Evolutionary conservation across 2,888 invertebrate genomes (phyloP).

Genomic region (Standfussiana lucernea): DNA sequence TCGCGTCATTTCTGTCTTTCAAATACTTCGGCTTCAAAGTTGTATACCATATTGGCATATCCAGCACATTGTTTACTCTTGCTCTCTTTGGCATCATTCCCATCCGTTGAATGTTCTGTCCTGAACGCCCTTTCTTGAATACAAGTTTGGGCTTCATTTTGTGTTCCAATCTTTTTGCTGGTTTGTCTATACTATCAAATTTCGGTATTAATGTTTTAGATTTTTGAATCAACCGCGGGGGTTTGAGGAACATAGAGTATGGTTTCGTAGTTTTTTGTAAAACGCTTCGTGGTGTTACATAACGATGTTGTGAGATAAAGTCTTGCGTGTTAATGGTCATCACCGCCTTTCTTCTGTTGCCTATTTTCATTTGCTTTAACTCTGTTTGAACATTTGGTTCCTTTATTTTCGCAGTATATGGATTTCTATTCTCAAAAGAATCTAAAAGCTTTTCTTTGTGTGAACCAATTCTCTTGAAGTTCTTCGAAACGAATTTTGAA

Average conservation of each 20-base stretch:
- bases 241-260: conserved; percentile 13
- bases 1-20: conserved; percentile 73
- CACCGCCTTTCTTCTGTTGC: conserved; percentile 68
- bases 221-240: conserved; percentile 56
- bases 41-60: conserved; percentile 64
- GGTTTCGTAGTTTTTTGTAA: conserved; percentile 38
- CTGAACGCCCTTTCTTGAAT: conserved; percentile 68
- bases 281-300: conserved; percentile 57
- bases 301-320: conserved; percentile 71
- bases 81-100: conserved; percentile 52
- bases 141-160: conserved; percentile 65
- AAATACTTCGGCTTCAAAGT: conserved; percentile 70
- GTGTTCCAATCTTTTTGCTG: conserved; percentile 18
- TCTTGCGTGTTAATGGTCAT: conserved; percentile 73
- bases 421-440: conserved; percentile 72
- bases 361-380: conserved; percentile 70
- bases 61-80: conserved; percentile 55
- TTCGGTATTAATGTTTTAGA: conserved; percentile 70
- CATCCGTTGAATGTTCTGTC: conserved; percentile 39
- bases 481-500: conserved; percentile 46
- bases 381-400: conserved; percentile 63
- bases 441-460: conserved; percentile 60
- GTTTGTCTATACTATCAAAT: conserved; percentile 64
- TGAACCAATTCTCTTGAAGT: conserved; percentile 47
- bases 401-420: conserved; percentile 68